phyloP scores from a whole-genome alignment of 37 sponge, comb jelly and placozoan genomes.

The Chondrilla cf. caribensis region DNA sequence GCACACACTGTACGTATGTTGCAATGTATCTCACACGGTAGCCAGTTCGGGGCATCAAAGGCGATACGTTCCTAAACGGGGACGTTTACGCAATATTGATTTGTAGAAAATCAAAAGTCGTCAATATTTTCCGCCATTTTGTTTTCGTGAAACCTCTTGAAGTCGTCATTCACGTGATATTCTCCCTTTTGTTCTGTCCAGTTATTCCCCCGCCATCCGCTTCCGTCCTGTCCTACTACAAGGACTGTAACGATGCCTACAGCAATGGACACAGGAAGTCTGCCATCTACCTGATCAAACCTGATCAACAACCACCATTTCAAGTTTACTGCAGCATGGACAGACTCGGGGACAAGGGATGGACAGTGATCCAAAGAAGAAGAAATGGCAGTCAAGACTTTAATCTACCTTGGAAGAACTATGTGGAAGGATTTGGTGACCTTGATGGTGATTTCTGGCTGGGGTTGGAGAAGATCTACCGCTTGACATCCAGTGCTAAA shows the following conservation, averaged over 20 bases:
- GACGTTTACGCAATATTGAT: too few relatives aligned
- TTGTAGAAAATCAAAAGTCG: too few relatives aligned
- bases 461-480: slow-evolving; percentile 28
- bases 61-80: too few relatives aligned
- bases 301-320: neutral
- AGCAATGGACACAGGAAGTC: neutral
- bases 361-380: slow-evolving; percentile 1
- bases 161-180: too few relatives aligned
- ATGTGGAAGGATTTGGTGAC: neutral
- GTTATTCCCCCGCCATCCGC: too few relatives aligned
- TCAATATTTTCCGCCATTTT: too few relatives aligned
- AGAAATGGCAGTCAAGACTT: neutral
- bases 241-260: neutral
- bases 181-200: too few relatives aligned
- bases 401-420: neutral
- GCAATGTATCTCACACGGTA: too few relatives aligned
- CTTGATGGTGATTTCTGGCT: slow-evolving; percentile 1
- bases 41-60: too few relatives aligned
- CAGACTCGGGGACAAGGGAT: neutral
- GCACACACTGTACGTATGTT: too few relatives aligned
- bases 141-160: too few relatives aligned
- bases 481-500: neutral
- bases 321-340: neutral
- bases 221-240: too few relatives aligned
- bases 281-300: neutral